Conservation (phyloP, 2,113 vertebrate species). For the Scopus umbretta region DNA sequence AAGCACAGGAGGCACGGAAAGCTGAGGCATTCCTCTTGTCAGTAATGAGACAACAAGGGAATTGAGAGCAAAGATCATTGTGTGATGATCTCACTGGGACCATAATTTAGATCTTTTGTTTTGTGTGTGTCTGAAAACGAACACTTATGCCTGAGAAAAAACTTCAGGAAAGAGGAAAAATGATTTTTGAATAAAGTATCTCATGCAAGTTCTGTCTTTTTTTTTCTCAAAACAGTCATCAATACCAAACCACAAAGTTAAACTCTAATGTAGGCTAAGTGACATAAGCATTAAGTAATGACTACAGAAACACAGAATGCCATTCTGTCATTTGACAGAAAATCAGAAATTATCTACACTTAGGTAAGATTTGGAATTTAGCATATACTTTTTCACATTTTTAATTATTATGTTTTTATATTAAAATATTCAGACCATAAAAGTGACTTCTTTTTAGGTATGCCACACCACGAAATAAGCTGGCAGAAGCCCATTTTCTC, state of each 20-base stretch:
- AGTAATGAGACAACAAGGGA: slow-evolving; percentile 14
- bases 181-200: neutral
- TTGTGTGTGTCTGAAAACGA: neutral
- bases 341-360: neutral
- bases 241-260: neutral
- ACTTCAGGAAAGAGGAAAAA: neutral
- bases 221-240: neutral
- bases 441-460: neutral
- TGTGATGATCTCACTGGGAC: slow-evolving; percentile 47
- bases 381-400: neutral
- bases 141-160: neutral
- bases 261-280: neutral
- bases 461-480: neutral
- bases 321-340: neutral
- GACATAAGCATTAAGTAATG: neutral
- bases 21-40: neutral
- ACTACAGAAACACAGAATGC: neutral
- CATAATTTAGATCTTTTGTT: slow-evolving; percentile 5
- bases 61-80: slow-evolving; percentile 35
- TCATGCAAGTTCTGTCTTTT: neutral
- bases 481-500: neutral
- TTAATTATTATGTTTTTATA: neutral
- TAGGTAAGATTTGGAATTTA: neutral
- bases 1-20: neutral
- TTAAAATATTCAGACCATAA: neutral